phyloP scores from a whole-genome alignment of 2,797 vertebrate genomes.

The Neosalanx taihuensis region DNA sequence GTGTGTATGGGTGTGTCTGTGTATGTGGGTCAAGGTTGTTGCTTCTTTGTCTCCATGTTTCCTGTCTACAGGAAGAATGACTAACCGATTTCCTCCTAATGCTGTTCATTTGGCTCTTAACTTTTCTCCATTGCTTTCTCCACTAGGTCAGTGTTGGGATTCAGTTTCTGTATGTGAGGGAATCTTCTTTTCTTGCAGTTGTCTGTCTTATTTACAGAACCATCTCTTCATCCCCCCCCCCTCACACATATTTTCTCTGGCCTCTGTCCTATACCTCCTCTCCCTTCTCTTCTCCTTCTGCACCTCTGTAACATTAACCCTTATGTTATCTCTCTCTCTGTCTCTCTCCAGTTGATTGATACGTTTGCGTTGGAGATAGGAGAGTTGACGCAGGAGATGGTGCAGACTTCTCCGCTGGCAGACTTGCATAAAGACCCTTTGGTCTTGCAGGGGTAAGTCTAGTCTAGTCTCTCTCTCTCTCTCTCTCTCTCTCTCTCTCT shows the following conservation, averaged over 20 bases:
- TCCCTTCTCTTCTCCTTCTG: neutral
- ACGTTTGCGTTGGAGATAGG: slow-evolving; percentile 88
- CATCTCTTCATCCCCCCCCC: neutral
- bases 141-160: neutral
- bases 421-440: slow-evolving; percentile 68
- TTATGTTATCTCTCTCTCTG: slow-evolving; percentile 21
- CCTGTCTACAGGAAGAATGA: slow-evolving; percentile 52
- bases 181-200: slow-evolving; percentile 55
- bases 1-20: neutral
- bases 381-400: slow-evolving; percentile 93
- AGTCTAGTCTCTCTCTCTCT: neutral
- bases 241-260: neutral
- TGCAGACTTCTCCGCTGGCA: slow-evolving; percentile 71
- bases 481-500: neutral
- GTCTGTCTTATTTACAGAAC: neutral
- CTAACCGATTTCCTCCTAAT: slow-evolving; percentile 36
- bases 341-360: slow-evolving; percentile 85
- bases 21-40: neutral
- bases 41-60: slow-evolving; percentile 42
- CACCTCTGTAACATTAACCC: slow-evolving; percentile 7
- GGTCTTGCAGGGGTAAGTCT: slow-evolving; percentile 72
- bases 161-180: neutral
- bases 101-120: slow-evolving; percentile 12
- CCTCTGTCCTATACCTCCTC: slow-evolving; percentile 12
- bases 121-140: too few species aligned